Conservation (phyloP, 2,113 vertebrate species). For the Forbesichthys papilliferus region DNA sequence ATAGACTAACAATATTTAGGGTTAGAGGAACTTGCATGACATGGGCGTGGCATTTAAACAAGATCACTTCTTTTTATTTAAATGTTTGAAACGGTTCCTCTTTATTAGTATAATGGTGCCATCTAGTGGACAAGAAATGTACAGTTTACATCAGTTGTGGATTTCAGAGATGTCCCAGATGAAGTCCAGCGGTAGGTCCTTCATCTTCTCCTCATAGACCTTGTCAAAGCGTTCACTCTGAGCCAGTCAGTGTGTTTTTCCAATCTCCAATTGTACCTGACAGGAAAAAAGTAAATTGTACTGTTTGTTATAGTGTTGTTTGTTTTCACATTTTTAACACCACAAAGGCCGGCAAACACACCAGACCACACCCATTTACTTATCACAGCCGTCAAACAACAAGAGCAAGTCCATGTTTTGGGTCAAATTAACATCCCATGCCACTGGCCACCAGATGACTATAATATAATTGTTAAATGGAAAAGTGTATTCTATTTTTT, state of each 20-base stretch:
- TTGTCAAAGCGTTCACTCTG: slow-evolving; percentile 37
- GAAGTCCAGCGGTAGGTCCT: slow-evolving; percentile 11
- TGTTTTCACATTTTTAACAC: neutral
- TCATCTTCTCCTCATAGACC: slow-evolving; percentile 34
- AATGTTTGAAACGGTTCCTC: neutral
- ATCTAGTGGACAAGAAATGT: slow-evolving; percentile 18
- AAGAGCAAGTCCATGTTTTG: too few relatives aligned
- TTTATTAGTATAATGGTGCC: neutral
- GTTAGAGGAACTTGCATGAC: neutral
- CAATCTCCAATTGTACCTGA: slow-evolving; percentile 40
- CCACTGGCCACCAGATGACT: too few relatives aligned
- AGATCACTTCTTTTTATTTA: neutral
- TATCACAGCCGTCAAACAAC: too few relatives aligned
- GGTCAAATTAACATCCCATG: too few relatives aligned
- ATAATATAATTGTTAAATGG: too few relatives aligned
- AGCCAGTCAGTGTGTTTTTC: slow-evolving; percentile 33
- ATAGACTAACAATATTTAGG: too few relatives aligned
- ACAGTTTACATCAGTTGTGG: neutral
- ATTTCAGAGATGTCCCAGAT: neutral
- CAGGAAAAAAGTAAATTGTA: neutral
- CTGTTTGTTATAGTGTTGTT: neutral
- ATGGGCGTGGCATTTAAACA: too few relatives aligned
- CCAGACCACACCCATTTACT: too few relatives aligned
- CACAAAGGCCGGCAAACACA: too few relatives aligned
- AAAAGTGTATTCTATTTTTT: too few relatives aligned